Base-by-base conservation (phyloP, 1,140 invertebrate species). In the Macrobrachium rosenbergii region DNA sequence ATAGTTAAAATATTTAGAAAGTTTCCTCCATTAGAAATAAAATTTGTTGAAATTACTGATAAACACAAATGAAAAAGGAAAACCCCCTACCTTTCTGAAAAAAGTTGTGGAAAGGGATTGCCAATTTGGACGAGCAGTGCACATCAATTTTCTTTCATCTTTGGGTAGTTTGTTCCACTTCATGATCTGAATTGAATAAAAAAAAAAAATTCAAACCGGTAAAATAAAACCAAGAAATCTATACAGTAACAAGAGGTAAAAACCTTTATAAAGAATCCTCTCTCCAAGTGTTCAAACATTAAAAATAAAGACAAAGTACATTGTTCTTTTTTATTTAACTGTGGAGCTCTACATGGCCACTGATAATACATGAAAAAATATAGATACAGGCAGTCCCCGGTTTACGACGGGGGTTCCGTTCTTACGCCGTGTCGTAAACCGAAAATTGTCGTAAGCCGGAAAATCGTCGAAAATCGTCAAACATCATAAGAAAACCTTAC, bases 41-140 rank as follows among this genome's bases (percentile, higher is more conserved):
- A 43, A 64, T 67, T 6, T 64, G n/a, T 16, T 23, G 37, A 82
- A 67, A 82, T 17, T 19, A 37, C n/a, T 43, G 2, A 14, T n/a
- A 45, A 19, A 12, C 21, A 79, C 21, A 43, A 6, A 16, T 43
- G 19, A 23, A 16, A 43, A 37, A 73, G n/a, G 45, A 72, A 60
- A 80, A 82, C 10, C 16, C 28, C 37, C 77, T 82, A 92, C 92
- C 90, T 95, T 95, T 90, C 92, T 92, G 91, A 94, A 95, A 91
- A 95, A 95, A 0, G 93, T 95, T 5, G 94, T 94, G 6, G 94
- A 95, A 19, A 95, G 91, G 69, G 94, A 94, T 23, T 94, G 91
- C 95, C 95, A 95, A 91, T 95, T 95, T 17, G 94, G 94, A 64
- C 94, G 91, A 0, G 94, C 93, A 0, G 94, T 95, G 91, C 94